These are phyloP conservation scores for Ambastaia sidthimunki DNA, from an alignment of 2,797 vertebrate genomes.

Conservation along the genomic window DNA sequence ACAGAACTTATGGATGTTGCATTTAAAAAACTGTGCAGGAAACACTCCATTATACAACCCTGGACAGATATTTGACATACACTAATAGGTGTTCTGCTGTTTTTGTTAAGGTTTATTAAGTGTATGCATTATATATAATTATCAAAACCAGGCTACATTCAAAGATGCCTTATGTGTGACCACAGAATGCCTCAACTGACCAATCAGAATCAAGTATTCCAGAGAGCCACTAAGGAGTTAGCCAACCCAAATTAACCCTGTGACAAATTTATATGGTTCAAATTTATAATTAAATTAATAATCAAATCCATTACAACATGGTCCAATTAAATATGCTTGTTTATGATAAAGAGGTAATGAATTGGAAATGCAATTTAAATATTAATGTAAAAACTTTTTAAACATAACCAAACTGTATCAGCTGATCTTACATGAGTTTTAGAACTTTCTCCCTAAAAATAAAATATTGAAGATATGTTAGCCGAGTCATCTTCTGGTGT, in stretches of 20 bases:
- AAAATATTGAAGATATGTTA: not conserved
- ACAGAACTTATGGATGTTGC: no score
- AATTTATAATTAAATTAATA: not conserved
- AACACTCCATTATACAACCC: not conserved
- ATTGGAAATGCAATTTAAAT: not conserved
- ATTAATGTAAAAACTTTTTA: no score
- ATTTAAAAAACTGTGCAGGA: not conserved
- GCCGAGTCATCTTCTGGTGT: conserved; percentile 12
- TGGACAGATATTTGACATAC: not conserved
- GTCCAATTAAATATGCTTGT: not conserved
- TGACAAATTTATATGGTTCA: not conserved
- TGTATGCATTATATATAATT: not conserved
- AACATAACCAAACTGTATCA: not conserved
- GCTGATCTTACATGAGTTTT: not conserved
- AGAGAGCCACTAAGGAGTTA: not conserved
- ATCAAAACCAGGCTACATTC: no score
- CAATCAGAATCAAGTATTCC: not conserved
- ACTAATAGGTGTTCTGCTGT: not conserved
- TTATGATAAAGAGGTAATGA: not conserved
- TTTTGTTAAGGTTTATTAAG: not conserved
- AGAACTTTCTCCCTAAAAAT: conserved; percentile 19
- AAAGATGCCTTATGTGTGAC: no score
- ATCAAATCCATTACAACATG: conserved; percentile 8
- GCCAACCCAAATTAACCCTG: not conserved
- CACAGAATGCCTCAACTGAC: no score